Evolutionary conservation across 2,797 vertebrate genomes (phyloP), one percentile per base, ranked within the genome.

Genomic region (Epinephelus malabaricus): DNA sequence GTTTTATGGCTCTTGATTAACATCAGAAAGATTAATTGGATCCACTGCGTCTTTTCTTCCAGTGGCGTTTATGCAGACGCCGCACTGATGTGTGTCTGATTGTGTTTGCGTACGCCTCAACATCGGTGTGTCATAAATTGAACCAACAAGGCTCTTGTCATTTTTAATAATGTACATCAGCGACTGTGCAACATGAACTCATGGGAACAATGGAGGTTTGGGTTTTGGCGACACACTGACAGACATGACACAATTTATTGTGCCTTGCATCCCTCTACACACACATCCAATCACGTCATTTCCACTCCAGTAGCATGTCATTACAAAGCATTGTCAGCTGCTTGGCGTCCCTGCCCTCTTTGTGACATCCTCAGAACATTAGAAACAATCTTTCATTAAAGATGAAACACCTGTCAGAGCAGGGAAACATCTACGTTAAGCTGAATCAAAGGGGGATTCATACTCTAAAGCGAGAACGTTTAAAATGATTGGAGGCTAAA

Each of bases 161-260:
- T 89, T 83, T 89, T 89, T 89, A 89, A 92, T 92, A 88, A 89
- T 76, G 81, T 60, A 86, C 68, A 69, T 59, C 64, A 75, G 67
- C 25, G 85, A 47, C 59, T 62, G 50, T 25, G 74, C 58, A 40
- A 66, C 77, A 60, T 59, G 27, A 64, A 73, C 79, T 61, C 73
- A 18, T 40, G 67, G 69, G 73, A 85, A 76, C 73, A 62, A 83
- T 40, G 40, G 7, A 2, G 79, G 64, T 86, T 83, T 53, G 66
- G 40, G 49, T 60, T 82, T 69, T 40, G 51, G 58, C 18, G 6
- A 78, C 74, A 63, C 49, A 12, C 55, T 67, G 78, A 84, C 75
- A 82, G 65, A 15, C 2, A 30, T 67, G 78, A 86, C 74, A 71
- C 87, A 87, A 82, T 86, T 43, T 74, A 80, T 73, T 7, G 25